phyloP scores from a whole-genome alignment of 2,797 vertebrate genomes.

The Darevskia nairensis region DNA sequence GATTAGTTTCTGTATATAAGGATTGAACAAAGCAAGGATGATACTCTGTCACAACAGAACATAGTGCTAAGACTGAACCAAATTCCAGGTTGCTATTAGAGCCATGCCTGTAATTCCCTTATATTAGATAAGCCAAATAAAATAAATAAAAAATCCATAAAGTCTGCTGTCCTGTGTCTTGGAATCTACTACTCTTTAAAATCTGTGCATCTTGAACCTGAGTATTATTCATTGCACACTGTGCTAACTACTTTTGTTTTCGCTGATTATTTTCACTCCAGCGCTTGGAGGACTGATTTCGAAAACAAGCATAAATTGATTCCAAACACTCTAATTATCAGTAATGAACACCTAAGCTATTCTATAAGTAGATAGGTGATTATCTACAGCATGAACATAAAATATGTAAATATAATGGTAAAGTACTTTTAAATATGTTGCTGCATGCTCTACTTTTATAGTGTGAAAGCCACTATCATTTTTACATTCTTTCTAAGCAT shows the following conservation, averaged over 20 bases:
- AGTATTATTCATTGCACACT: neutral
- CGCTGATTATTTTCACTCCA: slow-evolving; percentile 66
- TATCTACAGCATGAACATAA: slow-evolving; percentile 40
- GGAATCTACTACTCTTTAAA: slow-evolving; percentile 27
- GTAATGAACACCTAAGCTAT: slow-evolving; percentile 72
- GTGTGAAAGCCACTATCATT: slow-evolving; percentile 5
- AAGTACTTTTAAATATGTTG: neutral
- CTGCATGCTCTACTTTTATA: neutral
- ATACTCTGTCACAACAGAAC: slow-evolving; percentile 60
- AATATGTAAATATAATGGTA: neutral
- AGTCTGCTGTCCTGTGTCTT: slow-evolving; percentile 26
- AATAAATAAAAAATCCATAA: slow-evolving; percentile 26
- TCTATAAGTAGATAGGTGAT: slow-evolving; percentile 55
- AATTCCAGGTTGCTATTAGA: slow-evolving; percentile 51
- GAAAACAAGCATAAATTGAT: slow-evolving; percentile 69
- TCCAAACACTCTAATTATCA: slow-evolving; percentile 72
- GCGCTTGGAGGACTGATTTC: slow-evolving; percentile 57
- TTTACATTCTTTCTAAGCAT: slow-evolving; percentile 18
- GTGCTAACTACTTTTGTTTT: slow-evolving; percentile 68
- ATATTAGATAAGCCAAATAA: slow-evolving; percentile 33
- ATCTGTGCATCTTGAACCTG: slow-evolving; percentile 28
- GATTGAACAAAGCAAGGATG: slow-evolving; percentile 67
- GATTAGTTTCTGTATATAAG: slow-evolving; percentile 41
- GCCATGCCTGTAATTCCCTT: neutral
- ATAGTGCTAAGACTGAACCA: slow-evolving; percentile 21